Evolutionary conservation across 2,113 vertebrate species (phyloP), one percentile per base, ranked within the genome.

Genomic region (Ictalurus punctatus): DNA sequence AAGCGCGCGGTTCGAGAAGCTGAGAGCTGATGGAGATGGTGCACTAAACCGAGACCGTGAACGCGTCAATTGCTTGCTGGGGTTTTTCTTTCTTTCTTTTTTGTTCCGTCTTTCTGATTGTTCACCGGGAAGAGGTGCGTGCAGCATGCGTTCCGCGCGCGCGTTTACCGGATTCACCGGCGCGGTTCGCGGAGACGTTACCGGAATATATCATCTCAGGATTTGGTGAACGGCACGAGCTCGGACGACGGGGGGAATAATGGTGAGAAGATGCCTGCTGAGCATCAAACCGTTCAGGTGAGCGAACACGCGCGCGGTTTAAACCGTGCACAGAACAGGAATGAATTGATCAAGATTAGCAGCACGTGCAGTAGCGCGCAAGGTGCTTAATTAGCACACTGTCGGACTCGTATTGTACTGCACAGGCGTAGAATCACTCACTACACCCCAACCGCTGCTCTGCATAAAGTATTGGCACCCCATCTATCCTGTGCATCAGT

Each of bases 231-330:
- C 90, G 90, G 48, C 84, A 37, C 84, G 34, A 59, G 71, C 85
- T n/a, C 92, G 97, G 97, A 76, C 80, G 67, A 30, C 80, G 69
- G 17, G 17, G 76, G 67, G 89, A 80, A 88, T 89, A 86, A 91
- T 91, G 97, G 95, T 95, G 96, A 98, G 98, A 93, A 97, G 98
- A 97, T 98, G 98, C 94, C 97, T 98, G 91, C 96, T 98, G 96
- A 98, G 97, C 95, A 95, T 98, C 96, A 98, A 97, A 95, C 98
- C 98, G 82, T 99, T 99, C 95, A 97, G 98, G 98, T 99, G 96
- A 98, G 88, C 13, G 19, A 93, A 23, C 79, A 3, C 48, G 27
- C 27, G 25, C 76, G 25, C 76, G 25, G 10, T 52, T 79, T n/a
- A 30, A 80, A 56, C 25, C 44, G 78, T 30, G 48, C 78, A 56